Base-by-base conservation (phyloP, 2,113 vertebrate species). In the Cyphomyrus discorhynchus region DNA sequence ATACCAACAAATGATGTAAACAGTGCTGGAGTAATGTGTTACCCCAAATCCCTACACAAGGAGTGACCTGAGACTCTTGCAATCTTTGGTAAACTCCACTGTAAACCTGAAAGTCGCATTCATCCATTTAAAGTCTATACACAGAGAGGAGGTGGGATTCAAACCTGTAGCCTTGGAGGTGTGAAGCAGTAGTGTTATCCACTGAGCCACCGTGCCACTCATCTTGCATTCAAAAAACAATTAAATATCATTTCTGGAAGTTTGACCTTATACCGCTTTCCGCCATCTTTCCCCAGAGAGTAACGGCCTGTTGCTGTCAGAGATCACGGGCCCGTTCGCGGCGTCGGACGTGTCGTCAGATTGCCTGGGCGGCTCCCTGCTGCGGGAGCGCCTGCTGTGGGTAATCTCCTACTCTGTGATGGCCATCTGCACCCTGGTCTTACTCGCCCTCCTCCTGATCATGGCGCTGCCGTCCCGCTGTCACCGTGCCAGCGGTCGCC, bases 301-400 rank as follows among this genome's bases (percentile, higher is more conserved):
- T 0, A 93, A 92, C 5, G 97, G 96, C 1, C 89, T 90, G 45
- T 92, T 95, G 0, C 95, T 98, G 27, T 97, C 98, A 0, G 97
- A 98, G 93, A 96, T 99, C 39, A 95, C 96, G 0, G 98, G 98
- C n/a, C 98, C 98, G 2, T 99, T 98, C 94, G 94, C 95, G 0
- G 97, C 97, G 0, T 92, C 95, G 0, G 97, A 97, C 62, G 92
- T 98, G 24, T 96, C 97, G 8, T 93, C 96, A 53, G 95, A 96
- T 95, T 99, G 98, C 88, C 95, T 96, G 0, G 89, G 93, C 0
- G 92, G 95, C 0, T 0, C 91, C 0, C 90, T 93, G 11, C 88
- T 95, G 84, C 94, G 93, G 0, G 97, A 98, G 92, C 97, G 97
- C 0, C 10, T 96, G 5, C 90, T 99, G 92, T 99, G 98, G 98